phyloP scores from a whole-genome alignment of 2,797 vertebrate genomes.

The Thunnus albacares region DNA sequence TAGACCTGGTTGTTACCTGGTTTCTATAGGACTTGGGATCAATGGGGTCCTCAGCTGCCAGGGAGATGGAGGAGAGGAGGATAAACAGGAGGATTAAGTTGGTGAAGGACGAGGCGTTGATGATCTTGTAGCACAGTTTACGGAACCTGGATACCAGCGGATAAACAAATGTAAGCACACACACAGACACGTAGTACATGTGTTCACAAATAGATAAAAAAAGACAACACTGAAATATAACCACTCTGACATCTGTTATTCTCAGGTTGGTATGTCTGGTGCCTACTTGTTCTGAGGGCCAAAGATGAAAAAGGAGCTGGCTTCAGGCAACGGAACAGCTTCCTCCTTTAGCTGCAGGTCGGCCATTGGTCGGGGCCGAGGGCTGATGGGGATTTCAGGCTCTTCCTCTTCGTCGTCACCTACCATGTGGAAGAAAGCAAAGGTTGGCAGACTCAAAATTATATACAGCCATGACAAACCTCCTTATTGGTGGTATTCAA shows the following conservation, averaged over 20 bases:
- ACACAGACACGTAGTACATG: background rate
- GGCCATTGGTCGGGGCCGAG: constrained; percentile 95
- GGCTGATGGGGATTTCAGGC: constrained; percentile 94
- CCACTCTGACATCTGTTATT: background rate
- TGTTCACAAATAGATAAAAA: too few species aligned
- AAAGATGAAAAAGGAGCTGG: constrained; percentile 97
- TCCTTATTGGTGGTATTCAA: background rate
- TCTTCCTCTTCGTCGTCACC: constrained; percentile 99
- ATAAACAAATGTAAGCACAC: background rate
- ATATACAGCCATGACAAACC: background rate
- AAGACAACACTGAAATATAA: background rate
- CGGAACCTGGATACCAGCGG: constrained; percentile 88
- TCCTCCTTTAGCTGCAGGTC: constrained; percentile 98
- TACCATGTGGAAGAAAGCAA: constrained; percentile 55
- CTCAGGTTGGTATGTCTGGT: background rate
- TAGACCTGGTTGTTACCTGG: constrained; percentile 83
- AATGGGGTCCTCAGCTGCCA: constrained; percentile 98
- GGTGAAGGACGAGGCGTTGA: constrained; percentile 98
- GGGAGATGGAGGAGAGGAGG: constrained; percentile 95
- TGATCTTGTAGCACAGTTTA: constrained; percentile 94
- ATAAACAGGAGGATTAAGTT: constrained; percentile 99
- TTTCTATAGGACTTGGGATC: constrained; percentile 94
- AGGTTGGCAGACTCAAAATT: background rate
- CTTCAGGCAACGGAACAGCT: constrained; percentile 95
- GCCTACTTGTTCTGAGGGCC: constrained; percentile 97